Evolutionary conservation across 2,113 vertebrate genomes (phyloP), one percentile per base, ranked within the genome.

Genomic region (Diglossa brunneiventris): DNA sequence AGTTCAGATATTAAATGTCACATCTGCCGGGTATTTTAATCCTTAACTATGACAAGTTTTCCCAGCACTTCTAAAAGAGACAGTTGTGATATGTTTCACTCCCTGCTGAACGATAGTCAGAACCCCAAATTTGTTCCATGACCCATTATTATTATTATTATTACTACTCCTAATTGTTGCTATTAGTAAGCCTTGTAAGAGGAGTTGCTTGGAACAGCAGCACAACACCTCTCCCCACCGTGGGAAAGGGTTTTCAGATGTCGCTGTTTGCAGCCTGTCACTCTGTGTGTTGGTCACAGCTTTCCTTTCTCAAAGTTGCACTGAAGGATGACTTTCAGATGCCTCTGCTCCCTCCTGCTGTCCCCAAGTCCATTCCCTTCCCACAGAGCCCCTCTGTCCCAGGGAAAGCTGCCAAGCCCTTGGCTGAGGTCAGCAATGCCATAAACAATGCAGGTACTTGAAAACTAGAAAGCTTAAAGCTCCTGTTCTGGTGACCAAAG

Each of bases 1-100:
- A 84, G 55, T 50, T 87, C 63, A 89, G 83, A 70, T 90, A 94
- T 70, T 67, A 86, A 80, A 68, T 87, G 70, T 75, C 87, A 95
- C 61, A 50, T 91, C 81, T 92, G 79, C 90, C 63, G 66, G 31
- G 83, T 81, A 67, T 47, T 77, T 81, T 88, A 76, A 87, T 81
- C 90, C 87, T 92, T 58, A 70, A 55, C 49, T 53, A 9, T 69
- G 72, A 83, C 75, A 87, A 68, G 69, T 80, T 94, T 93, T 77
- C 72, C 50, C 66, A 89, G 73, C 31, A 14, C 88, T 84, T 92
- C 49, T 73, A 37, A 83, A 83, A 55, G 39, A 92, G 50, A n/a
- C 9, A 20, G 18, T 67, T 62, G 76, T 59, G 64, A 68, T 79
- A 15, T 4, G 6, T 90, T 83, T 81, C 82, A 18, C 31, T 70